A percentile compares a stretch with the other conserved stretches of the same genome.
Evolutionary conservation across 1,140 invertebrate genomes (phyloP).

Genomic region (Oryzaephilus surinamensis): DNA sequence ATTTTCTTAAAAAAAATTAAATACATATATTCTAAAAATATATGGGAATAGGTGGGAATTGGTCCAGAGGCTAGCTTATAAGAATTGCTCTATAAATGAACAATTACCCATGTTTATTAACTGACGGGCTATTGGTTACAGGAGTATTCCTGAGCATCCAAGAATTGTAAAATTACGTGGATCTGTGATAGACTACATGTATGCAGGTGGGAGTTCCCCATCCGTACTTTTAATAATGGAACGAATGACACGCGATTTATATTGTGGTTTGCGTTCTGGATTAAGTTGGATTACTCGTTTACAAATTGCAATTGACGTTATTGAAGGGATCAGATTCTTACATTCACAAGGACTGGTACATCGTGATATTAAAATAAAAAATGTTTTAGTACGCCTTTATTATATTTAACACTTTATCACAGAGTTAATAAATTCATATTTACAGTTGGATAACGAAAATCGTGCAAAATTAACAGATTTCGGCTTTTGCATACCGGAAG

Average conservation of each 20-base stretch:
- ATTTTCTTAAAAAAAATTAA: too few species aligned
- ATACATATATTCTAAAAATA: too few species aligned
- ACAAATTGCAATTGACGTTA: slow-evolving; percentile 72
- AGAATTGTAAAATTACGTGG: slow-evolving; percentile 71
- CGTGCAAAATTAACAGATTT: slow-evolving; percentile 80
- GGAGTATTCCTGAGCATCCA: slow-evolving; percentile 75
- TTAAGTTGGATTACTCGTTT: slow-evolving; percentile 58
- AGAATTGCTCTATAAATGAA: too few species aligned
- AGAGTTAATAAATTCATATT: slow-evolving; percentile 10
- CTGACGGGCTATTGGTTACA: too few species aligned
- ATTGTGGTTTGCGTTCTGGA: slow-evolving; percentile 64
- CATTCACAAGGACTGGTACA: slow-evolving; percentile 82
- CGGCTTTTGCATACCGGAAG: slow-evolving; percentile 85
- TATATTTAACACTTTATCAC: not conserved
- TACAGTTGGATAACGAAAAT: slow-evolving; percentile 56
- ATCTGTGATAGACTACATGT: slow-evolving; percentile 73
- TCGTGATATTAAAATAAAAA: slow-evolving; percentile 84
- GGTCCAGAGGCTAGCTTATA: too few species aligned
- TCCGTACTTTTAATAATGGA: slow-evolving; percentile 73
- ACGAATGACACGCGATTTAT: slow-evolving; percentile 63
- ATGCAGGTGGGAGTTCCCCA: slow-evolving; percentile 52
- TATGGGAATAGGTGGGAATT: too few species aligned
- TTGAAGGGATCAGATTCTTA: slow-evolving; percentile 76
- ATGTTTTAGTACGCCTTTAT: slow-evolving; percentile 56
- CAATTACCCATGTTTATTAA: too few species aligned